Evolutionary conservation across 2,113 vertebrate species (phyloP).

Genomic region (Mustela lutreola): DNA sequence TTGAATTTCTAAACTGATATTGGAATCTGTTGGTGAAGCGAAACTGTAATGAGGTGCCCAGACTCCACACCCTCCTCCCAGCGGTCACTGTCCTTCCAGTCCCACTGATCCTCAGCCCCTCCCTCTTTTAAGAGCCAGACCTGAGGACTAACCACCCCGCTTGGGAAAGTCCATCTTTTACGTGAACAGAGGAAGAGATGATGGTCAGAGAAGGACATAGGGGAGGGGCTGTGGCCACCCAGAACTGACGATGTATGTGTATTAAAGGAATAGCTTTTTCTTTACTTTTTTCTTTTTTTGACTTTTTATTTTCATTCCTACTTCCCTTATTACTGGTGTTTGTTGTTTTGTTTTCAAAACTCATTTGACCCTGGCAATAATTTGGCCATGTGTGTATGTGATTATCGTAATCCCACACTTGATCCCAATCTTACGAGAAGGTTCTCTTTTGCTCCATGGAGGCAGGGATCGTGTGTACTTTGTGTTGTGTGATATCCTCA

Average conservation of each 20-base stretch:
- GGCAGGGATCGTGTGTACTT: too few species aligned
- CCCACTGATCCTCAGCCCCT: background rate
- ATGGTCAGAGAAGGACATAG: rapidly evolving
- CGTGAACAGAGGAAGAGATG: background rate
- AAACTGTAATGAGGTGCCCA: background rate
- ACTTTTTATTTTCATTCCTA: background rate
- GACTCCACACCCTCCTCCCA: background rate
- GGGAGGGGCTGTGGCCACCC: too few species aligned
- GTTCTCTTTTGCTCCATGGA: background rate
- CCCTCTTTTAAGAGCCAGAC: background rate
- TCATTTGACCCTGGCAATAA: background rate
- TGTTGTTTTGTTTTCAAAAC: background rate
- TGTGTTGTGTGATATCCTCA: background rate
- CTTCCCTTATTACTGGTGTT: background rate
- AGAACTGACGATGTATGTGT: background rate
- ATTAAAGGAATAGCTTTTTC: background rate
- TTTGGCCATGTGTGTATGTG: background rate
- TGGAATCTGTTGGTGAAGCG: too few species aligned
- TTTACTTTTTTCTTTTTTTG: too few species aligned
- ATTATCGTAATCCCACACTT: background rate
- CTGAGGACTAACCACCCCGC: background rate
- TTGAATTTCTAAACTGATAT: background rate
- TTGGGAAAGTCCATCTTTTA: too few species aligned
- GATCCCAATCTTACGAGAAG: background rate
- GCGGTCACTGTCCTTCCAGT: too few species aligned